Percentiles rank a stretch among this genome's conserved stretches.
phyloP scores from a whole-genome alignment of 37 sponge, comb jelly and placozoan species.

The Axinella damicornis region DNA sequence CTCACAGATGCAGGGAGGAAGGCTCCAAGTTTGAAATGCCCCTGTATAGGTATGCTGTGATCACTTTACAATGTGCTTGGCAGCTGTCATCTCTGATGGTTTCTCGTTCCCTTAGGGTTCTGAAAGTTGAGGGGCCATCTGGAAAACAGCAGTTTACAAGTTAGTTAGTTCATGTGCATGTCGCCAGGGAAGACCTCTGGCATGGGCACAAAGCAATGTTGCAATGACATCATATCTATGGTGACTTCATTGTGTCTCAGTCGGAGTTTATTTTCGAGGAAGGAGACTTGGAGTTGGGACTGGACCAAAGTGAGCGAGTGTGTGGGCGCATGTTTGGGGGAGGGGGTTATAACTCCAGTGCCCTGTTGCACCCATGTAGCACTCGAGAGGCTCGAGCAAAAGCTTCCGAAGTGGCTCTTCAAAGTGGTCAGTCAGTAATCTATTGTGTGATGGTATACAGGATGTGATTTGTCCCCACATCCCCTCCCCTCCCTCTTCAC shows the following conservation, averaged over 20 bases:
- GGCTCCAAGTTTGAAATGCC: conserved; percentile 30
- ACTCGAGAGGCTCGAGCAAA: conserved; percentile 30
- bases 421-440: conserved; percentile 17
- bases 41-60: conserved; percentile 42
- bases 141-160: conserved; percentile 13
- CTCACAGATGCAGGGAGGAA: conserved; percentile 45
- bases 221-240: too few relatives aligned
- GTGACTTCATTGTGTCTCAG: neutral
- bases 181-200: too few relatives aligned
- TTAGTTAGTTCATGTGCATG: neutral
- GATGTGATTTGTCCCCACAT: too few relatives aligned
- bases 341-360: too few relatives aligned
- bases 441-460: too few relatives aligned
- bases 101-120: neutral
- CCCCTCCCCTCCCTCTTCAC: too few relatives aligned
- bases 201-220: too few relatives aligned
- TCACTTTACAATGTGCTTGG: too few relatives aligned
- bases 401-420: conserved; percentile 42
- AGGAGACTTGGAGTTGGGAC: conserved; percentile 38
- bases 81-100: too few relatives aligned
- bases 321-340: conserved; percentile 11
- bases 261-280: conserved; percentile 43
- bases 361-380: conserved; percentile 35
- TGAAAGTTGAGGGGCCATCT: conserved; percentile 7
- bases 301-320: conserved; percentile 3